phyloP scores from a whole-genome alignment of 2,888 invertebrate genomes.

The Carcina quercana region DNA sequence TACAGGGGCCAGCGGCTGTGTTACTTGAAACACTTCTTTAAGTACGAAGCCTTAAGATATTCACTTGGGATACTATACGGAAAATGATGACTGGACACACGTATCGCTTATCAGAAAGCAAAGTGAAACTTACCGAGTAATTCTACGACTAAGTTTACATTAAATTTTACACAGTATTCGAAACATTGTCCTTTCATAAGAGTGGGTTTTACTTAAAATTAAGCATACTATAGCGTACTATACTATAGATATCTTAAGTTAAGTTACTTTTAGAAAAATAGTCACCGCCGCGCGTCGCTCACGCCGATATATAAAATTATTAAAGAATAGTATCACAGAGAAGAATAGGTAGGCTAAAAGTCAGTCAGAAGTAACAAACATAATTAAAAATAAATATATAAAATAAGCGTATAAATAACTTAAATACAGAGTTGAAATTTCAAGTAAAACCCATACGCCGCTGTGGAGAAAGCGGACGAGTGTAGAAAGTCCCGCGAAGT shows the following conservation, averaged over 20 bases:
- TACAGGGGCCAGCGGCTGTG: too few species aligned
- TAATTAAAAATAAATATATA: conserved; percentile 2
- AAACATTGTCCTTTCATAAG: too few species aligned
- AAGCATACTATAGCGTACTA: too few species aligned
- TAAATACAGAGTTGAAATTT: conserved; percentile 3
- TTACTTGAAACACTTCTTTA: conserved; percentile 23
- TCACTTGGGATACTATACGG: conserved; percentile 18
- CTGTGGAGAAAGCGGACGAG: too few species aligned
- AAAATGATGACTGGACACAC: too few species aligned
- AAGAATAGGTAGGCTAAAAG: conserved; percentile 13
- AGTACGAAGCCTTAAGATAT: conserved; percentile 22
- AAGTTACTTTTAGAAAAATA: conserved; percentile 3
- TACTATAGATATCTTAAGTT: conserved; percentile 1
- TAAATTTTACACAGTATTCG: too few species aligned
- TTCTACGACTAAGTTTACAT: too few species aligned
- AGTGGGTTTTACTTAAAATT: conserved; percentile 10
- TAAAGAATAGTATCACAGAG: conserved; percentile 14
- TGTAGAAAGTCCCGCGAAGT: too few species aligned
- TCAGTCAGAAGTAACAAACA: conserved; percentile 8
- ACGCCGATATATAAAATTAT: too few species aligned
- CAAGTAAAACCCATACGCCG: conserved; percentile 10
- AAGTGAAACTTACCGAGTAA: too few species aligned
- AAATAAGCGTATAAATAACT: conserved; percentile 1
- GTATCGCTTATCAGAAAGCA: too few species aligned
- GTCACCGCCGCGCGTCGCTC: background rate